Conservation (phyloP, 2,113 vertebrate genomes). For the Typhlomys cinereus region DNA sequence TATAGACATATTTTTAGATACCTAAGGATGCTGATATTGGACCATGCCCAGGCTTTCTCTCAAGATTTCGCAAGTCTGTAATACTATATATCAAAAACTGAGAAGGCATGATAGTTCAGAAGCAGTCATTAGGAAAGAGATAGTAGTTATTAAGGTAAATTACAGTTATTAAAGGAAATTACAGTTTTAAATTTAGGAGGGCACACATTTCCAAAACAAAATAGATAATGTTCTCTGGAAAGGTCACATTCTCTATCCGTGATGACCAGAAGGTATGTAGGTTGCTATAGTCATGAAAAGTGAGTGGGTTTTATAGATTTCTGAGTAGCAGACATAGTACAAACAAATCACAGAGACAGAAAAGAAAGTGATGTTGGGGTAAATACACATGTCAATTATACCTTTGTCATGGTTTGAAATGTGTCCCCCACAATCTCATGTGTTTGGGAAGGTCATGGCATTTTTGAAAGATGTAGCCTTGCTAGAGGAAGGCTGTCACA, state of each 20-base stretch:
- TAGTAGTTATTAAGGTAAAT: constrained; percentile 7
- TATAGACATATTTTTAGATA: neutral
- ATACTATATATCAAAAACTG: neutral
- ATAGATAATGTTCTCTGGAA: neutral
- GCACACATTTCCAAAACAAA: neutral
- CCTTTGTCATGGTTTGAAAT: neutral
- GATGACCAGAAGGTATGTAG: neutral
- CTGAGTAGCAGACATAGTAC: neutral
- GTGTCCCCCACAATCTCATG: too few relatives aligned
- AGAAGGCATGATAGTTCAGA: neutral
- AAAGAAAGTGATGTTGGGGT: neutral
- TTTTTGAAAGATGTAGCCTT: too few relatives aligned
- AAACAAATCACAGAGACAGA: neutral
- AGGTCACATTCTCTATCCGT: neutral
- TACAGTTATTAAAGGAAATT: constrained; percentile 4
- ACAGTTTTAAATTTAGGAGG: constrained; percentile 14
- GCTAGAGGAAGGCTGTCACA: too few relatives aligned
- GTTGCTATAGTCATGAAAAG: neutral
- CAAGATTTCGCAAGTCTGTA: neutral
- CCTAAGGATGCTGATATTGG: neutral
- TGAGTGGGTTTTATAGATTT: neutral
- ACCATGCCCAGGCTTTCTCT: neutral
- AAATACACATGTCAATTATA: neutral
- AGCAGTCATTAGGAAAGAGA: constrained; percentile 11
- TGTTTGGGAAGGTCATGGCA: too few relatives aligned